Percentiles rank a stretch among this genome's conserved stretches.
Conservation (phyloP, 1,140 invertebrate genomes). For the Megalonaias nervosa region DNA sequence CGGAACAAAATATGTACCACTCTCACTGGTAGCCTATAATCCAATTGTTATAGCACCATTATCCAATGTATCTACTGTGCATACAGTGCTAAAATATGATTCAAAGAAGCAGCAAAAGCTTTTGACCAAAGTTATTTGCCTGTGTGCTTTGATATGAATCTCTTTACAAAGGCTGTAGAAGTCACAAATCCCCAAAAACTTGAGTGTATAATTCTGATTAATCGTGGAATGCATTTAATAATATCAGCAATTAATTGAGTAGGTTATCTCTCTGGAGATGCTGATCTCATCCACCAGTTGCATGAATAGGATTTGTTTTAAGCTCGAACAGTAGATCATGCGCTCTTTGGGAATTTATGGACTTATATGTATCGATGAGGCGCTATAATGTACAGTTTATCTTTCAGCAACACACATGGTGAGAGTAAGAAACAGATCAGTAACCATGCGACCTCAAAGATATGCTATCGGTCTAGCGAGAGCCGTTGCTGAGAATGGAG, state of each 20-base stretch:
- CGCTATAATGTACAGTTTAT: no score
- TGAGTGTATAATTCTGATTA: slow-evolving; percentile 11
- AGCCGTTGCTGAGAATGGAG: no score
- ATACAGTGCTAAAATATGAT: not conserved
- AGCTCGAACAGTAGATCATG: slow-evolving; percentile 8
- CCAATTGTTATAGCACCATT: no score
- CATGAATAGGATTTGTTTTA: slow-evolving; percentile 13
- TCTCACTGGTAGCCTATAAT: no score
- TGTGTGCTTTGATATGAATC: slow-evolving; percentile 21
- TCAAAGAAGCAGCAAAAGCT: not conserved
- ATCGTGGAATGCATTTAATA: slow-evolving; percentile 24
- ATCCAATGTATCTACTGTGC: not conserved
- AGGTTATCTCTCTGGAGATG: slow-evolving; percentile 17
- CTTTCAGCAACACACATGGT: no score
- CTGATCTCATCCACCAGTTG: not conserved
- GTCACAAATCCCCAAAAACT: slow-evolving; percentile 5
- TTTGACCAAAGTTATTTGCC: slow-evolving; percentile 3
- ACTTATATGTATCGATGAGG: no score
- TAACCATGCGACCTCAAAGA: no score
- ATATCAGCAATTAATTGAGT: slow-evolving; percentile 10
- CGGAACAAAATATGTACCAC: not conserved
- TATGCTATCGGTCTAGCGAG: no score
- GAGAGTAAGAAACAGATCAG: no score
- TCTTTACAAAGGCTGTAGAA: slow-evolving; percentile 23
- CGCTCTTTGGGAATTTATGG: slow-evolving; percentile 9